These are phyloP conservation scores for Ahaetulla prasina DNA, from an alignment of 2,113 vertebrate genomes.

Conservation along the genomic window DNA sequence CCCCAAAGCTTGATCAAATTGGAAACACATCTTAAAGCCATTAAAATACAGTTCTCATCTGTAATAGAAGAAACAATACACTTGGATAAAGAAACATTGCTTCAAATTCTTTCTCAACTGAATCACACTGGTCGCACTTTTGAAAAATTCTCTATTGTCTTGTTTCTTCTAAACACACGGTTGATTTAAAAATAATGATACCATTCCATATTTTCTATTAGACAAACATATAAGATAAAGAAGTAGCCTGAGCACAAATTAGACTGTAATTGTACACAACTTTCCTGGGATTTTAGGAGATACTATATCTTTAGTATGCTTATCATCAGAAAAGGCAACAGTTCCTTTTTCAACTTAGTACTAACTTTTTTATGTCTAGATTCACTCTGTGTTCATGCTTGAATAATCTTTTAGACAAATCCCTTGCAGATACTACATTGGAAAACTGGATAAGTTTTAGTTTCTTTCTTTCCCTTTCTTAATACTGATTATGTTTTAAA, in stretches of 20 bases:
- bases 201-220: neutral
- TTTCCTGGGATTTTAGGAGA: neutral
- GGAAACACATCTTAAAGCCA: neutral
- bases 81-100: neutral
- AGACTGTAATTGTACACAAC: neutral
- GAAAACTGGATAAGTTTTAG: neutral
- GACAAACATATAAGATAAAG: neutral
- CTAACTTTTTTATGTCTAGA: neutral
- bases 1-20: neutral
- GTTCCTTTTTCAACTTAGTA: neutral
- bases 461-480: neutral
- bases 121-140: neutral
- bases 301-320: neutral
- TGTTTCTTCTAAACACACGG: neutral
- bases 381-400: neutral
- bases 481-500: neutral
- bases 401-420: neutral
- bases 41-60: neutral
- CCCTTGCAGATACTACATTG: neutral
- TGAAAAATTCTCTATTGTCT: neutral
- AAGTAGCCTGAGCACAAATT: neutral
- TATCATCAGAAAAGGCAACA: neutral
- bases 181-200: neutral
- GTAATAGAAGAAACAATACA: neutral
- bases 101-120: neutral